Base-by-base conservation (phyloP, 2,888 invertebrate genomes). In the Mimumesa dahlbomi region DNA sequence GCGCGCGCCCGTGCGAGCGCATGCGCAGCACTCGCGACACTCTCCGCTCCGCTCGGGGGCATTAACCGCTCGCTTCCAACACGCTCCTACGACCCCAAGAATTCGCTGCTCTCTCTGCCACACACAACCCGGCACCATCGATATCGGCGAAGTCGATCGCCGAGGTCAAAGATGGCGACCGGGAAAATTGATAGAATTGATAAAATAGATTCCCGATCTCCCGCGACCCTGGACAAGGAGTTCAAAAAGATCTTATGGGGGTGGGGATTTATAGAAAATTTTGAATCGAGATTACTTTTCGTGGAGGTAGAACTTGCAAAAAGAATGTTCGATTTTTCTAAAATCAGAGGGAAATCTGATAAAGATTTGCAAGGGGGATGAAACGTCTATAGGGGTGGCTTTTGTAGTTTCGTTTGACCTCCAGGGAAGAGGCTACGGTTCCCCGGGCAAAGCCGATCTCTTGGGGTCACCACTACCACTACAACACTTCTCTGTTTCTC, bases 41-140 rank as follows among this genome's bases (percentile, higher is more conserved):
- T 63, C 79, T 76, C 75, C 56, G 77, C 79, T 71, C 70, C 68
- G 76, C 81, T 84, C 78, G 87, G 79, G 88, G 87, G 88, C 88
- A 88, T 87, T 88, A 87, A 88, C 88, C 88, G 81, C 62, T 63
- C 66, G 68, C 58, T 65, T 65, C 65, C 57, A 59, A 56, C 62
- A 68, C 67, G 73, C 75, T 68, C 64, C 70, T 78, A 77, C 82
- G 82, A 82, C 84, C 82, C 84, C 82, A 83, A 85, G 85, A 87
- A 82, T 85, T 83, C 76, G 79, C 83, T 73, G 67, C 63, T 62
- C 76, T 75, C 67, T 56, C 54, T 38, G 43, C 50, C 29, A n/a
- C 58, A 7, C 25, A 7, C 25, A 5, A 25, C 70, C 69, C 78
- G 77, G 80, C n/a, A n/a, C 76, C 81, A 70, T 76, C 78, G 76